Percentiles rank a stretch among this genome's conserved stretches.
Evolutionary conservation across 2,888 invertebrate species (phyloP).

Genomic region (Ochropacha duplaris): DNA sequence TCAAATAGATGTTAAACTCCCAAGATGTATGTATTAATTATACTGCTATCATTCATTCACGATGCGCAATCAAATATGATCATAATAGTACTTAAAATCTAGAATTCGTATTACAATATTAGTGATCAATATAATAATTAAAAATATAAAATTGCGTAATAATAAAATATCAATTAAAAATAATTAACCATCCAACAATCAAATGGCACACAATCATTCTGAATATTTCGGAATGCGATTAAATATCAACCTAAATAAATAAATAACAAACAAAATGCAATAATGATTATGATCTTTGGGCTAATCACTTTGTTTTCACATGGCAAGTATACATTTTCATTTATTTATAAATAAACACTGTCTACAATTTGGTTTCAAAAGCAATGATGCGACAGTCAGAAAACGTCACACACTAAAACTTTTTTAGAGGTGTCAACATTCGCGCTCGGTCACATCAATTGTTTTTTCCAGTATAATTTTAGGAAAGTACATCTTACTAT

Average conservation of each 20-base stretch:
- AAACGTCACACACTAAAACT: background rate
- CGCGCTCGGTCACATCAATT: background rate
- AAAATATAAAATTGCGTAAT: background rate
- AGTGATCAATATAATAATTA: background rate
- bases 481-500: background rate
- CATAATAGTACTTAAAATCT: slow-evolving; percentile 1
- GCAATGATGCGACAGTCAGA: background rate
- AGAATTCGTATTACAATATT: background rate
- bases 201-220: slow-evolving; percentile 38
- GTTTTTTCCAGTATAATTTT: background rate
- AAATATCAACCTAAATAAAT: slow-evolving; percentile 11
- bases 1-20: background rate
- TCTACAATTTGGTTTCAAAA: slow-evolving; percentile 3
- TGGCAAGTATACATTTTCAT: slow-evolving; percentile 54
- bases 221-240: slow-evolving; percentile 26
- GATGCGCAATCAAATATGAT: background rate
- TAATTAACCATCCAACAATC: slow-evolving; percentile 29
- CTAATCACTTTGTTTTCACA: slow-evolving; percentile 60
- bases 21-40: background rate
- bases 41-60: background rate
- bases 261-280: slow-evolving; percentile 46
- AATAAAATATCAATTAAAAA: slow-evolving; percentile 22
- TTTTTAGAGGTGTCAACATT: background rate
- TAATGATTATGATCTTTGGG: slow-evolving; percentile 62
- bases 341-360: background rate